Percentiles rank a stretch among this genome's conserved stretches.
Evolutionary conservation across 2,113 vertebrate genomes (phyloP).

Genomic region (Heteronetta atricapilla): DNA sequence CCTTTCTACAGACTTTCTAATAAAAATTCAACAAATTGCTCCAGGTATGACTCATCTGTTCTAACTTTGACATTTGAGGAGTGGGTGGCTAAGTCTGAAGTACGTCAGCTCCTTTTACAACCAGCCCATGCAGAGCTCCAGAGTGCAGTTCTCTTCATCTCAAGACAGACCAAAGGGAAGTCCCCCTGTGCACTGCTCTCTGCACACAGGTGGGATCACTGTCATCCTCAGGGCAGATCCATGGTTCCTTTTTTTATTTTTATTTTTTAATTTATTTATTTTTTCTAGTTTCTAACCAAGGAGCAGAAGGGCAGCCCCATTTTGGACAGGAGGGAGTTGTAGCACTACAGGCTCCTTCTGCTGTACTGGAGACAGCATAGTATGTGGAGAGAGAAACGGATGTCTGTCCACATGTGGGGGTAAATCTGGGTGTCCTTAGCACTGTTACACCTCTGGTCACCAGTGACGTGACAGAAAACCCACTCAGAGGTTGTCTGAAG

Average conservation of each 20-base stretch:
- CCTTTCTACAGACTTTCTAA: neutral
- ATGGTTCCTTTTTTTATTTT: neutral
- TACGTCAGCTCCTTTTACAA: neutral
- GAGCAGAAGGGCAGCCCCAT: neutral
- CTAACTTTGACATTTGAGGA: neutral
- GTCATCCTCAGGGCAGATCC: neutral
- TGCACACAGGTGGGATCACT: neutral
- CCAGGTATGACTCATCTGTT: neutral
- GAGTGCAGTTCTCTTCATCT: neutral
- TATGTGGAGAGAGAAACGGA: neutral
- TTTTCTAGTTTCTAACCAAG: neutral
- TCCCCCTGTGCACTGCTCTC: fast-evolving
- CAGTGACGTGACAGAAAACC: neutral
- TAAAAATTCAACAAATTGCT: neutral
- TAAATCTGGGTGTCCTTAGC: neutral
- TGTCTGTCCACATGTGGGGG: neutral
- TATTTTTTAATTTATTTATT: neutral
- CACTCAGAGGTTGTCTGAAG: neutral
- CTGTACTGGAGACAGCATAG: fast-evolving
- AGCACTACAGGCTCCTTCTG: neutral
- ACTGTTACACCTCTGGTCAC: neutral
- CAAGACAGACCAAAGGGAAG: neutral
- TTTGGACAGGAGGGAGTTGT: neutral
- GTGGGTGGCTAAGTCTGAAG: neutral
- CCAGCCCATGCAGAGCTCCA: neutral